A percentile compares a stretch with the other conserved stretches of the same genome.
These are phyloP conservation scores for Camponotus fellah DNA, from an alignment of 2,888 invertebrate species.

Conservation along the genomic window DNA sequence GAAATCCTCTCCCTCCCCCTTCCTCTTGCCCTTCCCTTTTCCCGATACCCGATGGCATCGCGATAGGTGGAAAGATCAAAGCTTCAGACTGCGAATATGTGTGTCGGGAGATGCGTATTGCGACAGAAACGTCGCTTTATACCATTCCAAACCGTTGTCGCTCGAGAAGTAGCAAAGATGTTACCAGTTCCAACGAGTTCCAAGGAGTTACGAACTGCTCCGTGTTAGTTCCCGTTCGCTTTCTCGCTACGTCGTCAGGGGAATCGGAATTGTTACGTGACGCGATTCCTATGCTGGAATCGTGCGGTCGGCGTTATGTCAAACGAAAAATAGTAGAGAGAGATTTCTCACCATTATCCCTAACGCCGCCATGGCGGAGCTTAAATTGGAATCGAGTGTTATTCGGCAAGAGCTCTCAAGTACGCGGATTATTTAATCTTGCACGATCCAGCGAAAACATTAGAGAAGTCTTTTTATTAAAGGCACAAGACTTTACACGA, in stretches of 20 bases:
- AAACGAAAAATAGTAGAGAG: neutral
- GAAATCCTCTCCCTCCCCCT: neutral
- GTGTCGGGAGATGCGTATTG: neutral
- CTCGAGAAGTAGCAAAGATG: constrained; percentile 73
- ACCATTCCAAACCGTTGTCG: constrained; percentile 67
- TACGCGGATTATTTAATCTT: too few relatives aligned
- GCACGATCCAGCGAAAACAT: too few relatives aligned
- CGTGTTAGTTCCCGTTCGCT: constrained; percentile 68
- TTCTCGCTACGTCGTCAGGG: constrained; percentile 65
- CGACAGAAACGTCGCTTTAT: constrained; percentile 51
- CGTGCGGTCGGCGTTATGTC: neutral
- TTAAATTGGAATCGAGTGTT: too few relatives aligned
- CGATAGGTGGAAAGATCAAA: constrained; percentile 70
- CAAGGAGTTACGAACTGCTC: constrained; percentile 72
- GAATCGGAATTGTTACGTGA: constrained; percentile 72
- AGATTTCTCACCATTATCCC: neutral
- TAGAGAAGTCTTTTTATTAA: too few relatives aligned
- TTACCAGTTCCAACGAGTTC: constrained; percentile 78
- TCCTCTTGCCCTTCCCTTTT: neutral
- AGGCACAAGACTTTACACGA: too few relatives aligned
- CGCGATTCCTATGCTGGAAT: constrained; percentile 64
- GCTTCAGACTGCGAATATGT: constrained; percentile 43
- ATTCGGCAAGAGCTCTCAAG: too few relatives aligned
- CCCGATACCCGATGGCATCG: constrained; percentile 53
- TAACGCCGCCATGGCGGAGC: too few relatives aligned